Conservation (phyloP, 2,113 vertebrate genomes). For the Xiphophorus maculatus region DNA sequence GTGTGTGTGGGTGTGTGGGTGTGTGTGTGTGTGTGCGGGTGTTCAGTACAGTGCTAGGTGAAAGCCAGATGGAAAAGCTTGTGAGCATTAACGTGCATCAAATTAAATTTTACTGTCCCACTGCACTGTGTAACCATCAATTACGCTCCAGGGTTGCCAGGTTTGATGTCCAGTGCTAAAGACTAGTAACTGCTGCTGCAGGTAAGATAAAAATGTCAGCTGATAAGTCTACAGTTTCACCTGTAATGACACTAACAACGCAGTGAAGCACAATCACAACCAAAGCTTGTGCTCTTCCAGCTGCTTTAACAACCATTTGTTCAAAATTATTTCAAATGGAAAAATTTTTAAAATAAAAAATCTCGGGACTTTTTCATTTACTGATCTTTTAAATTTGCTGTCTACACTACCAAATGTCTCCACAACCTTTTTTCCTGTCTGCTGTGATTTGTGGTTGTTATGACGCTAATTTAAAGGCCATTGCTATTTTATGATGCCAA, state of each 20-base stretch:
- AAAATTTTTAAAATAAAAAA: too few relatives aligned
- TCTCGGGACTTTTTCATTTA: too few relatives aligned
- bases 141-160: constrained; percentile 10
- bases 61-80: not conserved
- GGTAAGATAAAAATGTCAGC: not conserved
- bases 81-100: constrained; percentile 32
- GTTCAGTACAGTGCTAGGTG: not conserved
- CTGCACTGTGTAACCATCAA: not conserved
- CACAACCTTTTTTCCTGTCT: too few relatives aligned
- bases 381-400: too few relatives aligned
- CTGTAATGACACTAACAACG: not conserved
- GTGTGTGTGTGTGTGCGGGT: constrained; percentile 4
- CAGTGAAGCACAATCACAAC: not conserved
- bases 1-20: constrained; percentile 11
- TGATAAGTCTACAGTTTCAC: not conserved
- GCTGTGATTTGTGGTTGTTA: too few relatives aligned
- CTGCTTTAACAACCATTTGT: not conserved
- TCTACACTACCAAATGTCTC: too few relatives aligned
- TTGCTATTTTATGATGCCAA: too few relatives aligned
- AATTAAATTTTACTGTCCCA: constrained; percentile 41
- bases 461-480: too few relatives aligned
- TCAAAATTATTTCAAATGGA: not conserved
- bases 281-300: not conserved
- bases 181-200: not conserved
- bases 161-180: not conserved